Evolutionary conservation across 2,113 vertebrate genomes (phyloP), one percentile per base, ranked within the genome.

Genomic region (Zapornia atra): DNA sequence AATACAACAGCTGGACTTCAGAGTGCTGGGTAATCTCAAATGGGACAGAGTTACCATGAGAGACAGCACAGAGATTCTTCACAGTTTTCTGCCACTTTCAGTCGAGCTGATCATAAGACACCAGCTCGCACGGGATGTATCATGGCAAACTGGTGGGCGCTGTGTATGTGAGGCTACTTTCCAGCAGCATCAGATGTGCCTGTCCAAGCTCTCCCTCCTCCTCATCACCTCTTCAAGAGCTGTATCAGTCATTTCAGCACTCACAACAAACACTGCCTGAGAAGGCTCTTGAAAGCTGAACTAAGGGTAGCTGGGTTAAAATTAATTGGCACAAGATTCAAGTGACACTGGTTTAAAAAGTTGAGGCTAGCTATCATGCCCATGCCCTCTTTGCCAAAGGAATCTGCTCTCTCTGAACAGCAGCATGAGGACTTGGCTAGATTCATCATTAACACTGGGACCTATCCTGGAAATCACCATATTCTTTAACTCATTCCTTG

Each of bases 131-230:
- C 0, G 3, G 42, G 38, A 25, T 1, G 0, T 60, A 46, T 20
- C 46, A 17, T 26, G 38, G 40, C 28, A 86, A 57, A 26, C 28
- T 31, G 40, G 14, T 0, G 0, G 46, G 12, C 12, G 3, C n/a
- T 42, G 29, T 42, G 33, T 33, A n/a, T 7, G 22, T 57, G 51
- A 80, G 33, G 33, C 29, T 54, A 4, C 87, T 90, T 83, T 61
- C 36, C 59, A 79, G 76, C 21, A 86, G 36, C 60, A 65, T 44
- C 44, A 34, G 31, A 48, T 15, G 12, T 26, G 29, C 44, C 13
- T 34, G 33, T 54, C 53, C 29, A 38, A 73, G 44, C 24, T 26
- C 60, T 25, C 33, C 13, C 51, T 59, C 33, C 26, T 84, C 42
- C 51, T 73, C 44, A 40, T 48, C 16, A 28, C 46, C 26, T 80